Evolutionary conservation across 2,113 vertebrate species (phyloP).

Genomic region (Sphaerodactylus townsendi): DNA sequence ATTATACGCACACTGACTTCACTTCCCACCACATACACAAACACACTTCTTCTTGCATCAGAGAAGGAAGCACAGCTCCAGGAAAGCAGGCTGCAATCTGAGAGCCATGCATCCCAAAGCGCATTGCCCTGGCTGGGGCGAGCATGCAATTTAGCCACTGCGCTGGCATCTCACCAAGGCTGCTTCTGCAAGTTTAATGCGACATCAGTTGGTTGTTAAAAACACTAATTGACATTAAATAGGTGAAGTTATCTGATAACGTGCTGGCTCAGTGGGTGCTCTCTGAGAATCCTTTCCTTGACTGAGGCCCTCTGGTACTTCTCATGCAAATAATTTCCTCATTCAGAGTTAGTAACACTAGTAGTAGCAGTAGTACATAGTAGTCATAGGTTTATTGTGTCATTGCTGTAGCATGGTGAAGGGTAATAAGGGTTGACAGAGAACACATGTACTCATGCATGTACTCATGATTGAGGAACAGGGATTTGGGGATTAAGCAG

Average conservation of each 20-base stretch:
- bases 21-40: not conserved
- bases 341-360: too few species aligned
- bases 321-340: too few species aligned
- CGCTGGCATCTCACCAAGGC: constrained; percentile 55
- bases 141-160: not conserved
- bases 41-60: not conserved
- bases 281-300: constrained; percentile 4
- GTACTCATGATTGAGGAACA: not conserved
- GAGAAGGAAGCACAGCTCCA: not conserved
- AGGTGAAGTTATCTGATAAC: constrained; percentile 54
- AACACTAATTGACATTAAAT: constrained; percentile 58
- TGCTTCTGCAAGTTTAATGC: constrained; percentile 55
- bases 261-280: constrained; percentile 3
- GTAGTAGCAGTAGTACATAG: too few species aligned
- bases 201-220: constrained; percentile 52
- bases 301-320: not conserved
- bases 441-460: not conserved
- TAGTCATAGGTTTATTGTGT: too few species aligned
- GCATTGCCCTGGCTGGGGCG: constrained; percentile 15
- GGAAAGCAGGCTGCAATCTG: constrained; percentile 27
- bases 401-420: too few species aligned
- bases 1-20: constrained; percentile 2
- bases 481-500: too few species aligned
- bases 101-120: constrained; percentile 22
- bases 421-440: not conserved